Conservation (phyloP, 2,113 vertebrate species). For the rabbit (Oryctolagus cuniculus) region mOryCun1.1 NC_091439.1:97963001-97963500, state of each 20-base stretch:
- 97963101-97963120: background rate
- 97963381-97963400: background rate
- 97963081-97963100: background rate
- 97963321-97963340: background rate
- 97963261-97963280: background rate
- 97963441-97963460: background rate
- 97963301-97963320: background rate
- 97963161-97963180: background rate
- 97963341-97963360: background rate
- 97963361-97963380: background rate
- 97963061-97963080: background rate
- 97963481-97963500: conserved; percentile 9
- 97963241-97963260: background rate
- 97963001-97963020: background rate
- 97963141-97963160: background rate
- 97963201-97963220: conserved; percentile 1
- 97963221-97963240: background rate
- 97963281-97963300: background rate
- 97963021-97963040: background rate
- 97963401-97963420: background rate
- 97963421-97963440: background rate
- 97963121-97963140: background rate
- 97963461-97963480: background rate
- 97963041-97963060: background rate
- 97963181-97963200: background rate